Evolutionary conservation across 2,113 vertebrate species (phyloP).

Genomic region (Diphyllodes magnificus): DNA sequence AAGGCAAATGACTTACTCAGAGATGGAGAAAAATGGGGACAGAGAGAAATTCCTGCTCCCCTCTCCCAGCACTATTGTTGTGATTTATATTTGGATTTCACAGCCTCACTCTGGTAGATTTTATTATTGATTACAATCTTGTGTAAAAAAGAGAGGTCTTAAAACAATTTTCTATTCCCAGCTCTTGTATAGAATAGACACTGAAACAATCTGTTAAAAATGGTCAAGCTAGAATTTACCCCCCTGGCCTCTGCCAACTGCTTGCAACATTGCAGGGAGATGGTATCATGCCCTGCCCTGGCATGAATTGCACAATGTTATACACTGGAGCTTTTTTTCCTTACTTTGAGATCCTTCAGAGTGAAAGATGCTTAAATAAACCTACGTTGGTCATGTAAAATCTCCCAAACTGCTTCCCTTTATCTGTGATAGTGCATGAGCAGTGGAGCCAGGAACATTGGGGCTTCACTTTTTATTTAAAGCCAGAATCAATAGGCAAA

Average conservation of each 20-base stretch:
- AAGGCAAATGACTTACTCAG: not conserved
- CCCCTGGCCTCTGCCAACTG: not conserved
- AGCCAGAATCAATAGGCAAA: not conserved
- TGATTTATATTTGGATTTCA: not conserved
- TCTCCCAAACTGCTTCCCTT: not conserved
- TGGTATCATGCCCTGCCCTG: not conserved
- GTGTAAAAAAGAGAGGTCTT: not conserved
- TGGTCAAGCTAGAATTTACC: not conserved
- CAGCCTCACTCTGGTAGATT: not conserved
- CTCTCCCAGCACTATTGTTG: not conserved
- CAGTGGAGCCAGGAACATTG: not conserved
- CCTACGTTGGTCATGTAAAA: not conserved
- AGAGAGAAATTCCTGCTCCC: not conserved
- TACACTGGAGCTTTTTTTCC: not conserved
- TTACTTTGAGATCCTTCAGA: not conserved
- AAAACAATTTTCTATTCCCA: not conserved
- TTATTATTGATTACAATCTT: not conserved
- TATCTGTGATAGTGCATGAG: not conserved
- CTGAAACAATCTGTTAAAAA: not conserved
- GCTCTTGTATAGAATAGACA: not conserved
- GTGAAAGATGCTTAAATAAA: not conserved
- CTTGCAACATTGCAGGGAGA: not conserved
- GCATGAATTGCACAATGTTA: not conserved
- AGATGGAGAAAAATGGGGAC: not conserved
- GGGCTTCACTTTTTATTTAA: not conserved